Base-by-base conservation (phyloP, 2,888 invertebrate species). In the Drosophila putrida region DNA sequence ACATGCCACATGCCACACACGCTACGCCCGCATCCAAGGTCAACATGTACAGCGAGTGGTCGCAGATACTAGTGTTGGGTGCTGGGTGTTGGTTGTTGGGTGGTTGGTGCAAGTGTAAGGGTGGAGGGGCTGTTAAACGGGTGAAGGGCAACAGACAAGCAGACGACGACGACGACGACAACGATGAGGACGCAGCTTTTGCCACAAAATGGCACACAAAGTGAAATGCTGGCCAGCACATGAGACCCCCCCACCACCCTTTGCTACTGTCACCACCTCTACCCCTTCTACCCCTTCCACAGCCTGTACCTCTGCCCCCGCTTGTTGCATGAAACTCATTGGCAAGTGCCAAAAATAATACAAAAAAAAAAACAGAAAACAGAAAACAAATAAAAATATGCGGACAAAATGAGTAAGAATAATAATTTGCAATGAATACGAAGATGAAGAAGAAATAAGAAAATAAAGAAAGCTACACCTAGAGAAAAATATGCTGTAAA, bases 371-470 rank as follows among this genome's bases (percentile, higher is more conserved):
- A 51, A 35, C n/a, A n/a, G n/a, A n/a, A n/a, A n/a, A n/a, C n/a
- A 58, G 54, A 51, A 31, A 11, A 41, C 5, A 27, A 46, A 71
- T 38, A 47, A 35, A 54, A 27, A 55, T 71, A 39, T 51, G 50
- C 55, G 36, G 49, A 55, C 36, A 57, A 43, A 55, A 57, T 72
- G 61, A 59, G 68, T 8, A 68, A 57, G 49, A 61, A 55, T 57
- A 64, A 67, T 64, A 75, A 67, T 75, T 67, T 75, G 57, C 71
- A 75, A 63, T 63, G 62, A 66, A 75, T 74, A 35, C 33, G 59
- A 20, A 50, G 53, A 44, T 13, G 39, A 41, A 11, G 25, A 8
- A 31, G 31, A 6, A 31, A 15, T 35, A 33, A 15, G 2, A n/a
- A 35, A 8, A 28, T 15, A 28, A 15, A 31, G 31, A 6, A 9